phyloP scores from a whole-genome alignment of 2,888 invertebrate species.

The Agrotis ipsilon region DNA sequence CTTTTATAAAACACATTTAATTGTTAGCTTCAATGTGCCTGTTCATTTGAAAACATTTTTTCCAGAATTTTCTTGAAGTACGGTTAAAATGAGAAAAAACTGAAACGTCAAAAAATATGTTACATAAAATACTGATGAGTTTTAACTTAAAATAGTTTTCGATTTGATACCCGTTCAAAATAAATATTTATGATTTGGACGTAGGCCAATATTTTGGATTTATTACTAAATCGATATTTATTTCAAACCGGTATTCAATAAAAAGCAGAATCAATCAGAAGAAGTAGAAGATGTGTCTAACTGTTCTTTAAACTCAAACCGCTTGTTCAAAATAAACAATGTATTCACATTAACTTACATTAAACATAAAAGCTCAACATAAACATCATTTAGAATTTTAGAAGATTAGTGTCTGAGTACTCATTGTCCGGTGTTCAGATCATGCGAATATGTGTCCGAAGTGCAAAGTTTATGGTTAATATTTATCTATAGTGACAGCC shows the following conservation, averaged over 20 bases:
- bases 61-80: conserved; percentile 9
- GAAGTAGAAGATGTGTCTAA: not conserved
- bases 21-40: conserved; percentile 29
- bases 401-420: not conserved
- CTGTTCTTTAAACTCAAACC: not conserved
- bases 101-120: not conserved
- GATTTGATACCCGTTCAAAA: conserved; percentile 61
- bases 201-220: conserved; percentile 69
- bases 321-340: not conserved
- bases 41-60: conserved; percentile 7
- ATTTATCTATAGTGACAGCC: not conserved
- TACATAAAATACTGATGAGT: conserved; percentile 24
- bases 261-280: conserved; percentile 17
- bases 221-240: conserved; percentile 64
- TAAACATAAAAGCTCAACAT: not conserved
- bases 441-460: not conserved
- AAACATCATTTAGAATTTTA: not conserved
- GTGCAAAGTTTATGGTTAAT: not conserved
- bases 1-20: conserved; percentile 37
- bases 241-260: conserved; percentile 62
- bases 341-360: conserved; percentile 14
- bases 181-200: conserved; percentile 69
- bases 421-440: conserved; percentile 1
- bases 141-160: conserved; percentile 41
- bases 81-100: not conserved